These are phyloP conservation scores for Ageneiosus marmoratus DNA, from an alignment of 2,113 vertebrate genomes.

Conservation along the genomic window DNA sequence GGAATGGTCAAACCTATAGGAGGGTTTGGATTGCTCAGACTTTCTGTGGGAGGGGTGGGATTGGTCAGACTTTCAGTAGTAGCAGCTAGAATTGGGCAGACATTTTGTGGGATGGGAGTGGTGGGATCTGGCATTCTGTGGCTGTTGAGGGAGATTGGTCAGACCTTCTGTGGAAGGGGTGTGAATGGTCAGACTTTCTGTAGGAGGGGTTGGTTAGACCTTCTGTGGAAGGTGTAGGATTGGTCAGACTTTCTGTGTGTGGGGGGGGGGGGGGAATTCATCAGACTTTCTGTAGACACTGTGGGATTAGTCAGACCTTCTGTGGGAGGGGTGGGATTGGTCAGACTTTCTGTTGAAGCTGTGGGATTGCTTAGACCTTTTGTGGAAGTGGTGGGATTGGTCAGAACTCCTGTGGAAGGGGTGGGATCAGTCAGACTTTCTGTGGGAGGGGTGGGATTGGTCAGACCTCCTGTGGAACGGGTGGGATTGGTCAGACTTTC, in stretches of 20 bases:
- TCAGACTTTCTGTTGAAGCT: no score
- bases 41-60: neutral
- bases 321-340: neutral
- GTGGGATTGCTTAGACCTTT: neutral
- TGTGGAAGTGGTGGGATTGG: neutral
- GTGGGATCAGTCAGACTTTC: neutral
- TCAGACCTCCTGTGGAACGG: neutral
- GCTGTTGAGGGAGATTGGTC: no score
- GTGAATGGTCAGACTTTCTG: no score
- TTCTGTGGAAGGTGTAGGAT: neutral
- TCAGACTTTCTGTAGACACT: neutral
- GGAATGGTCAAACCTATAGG: no score
- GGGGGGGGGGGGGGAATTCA: neutral
- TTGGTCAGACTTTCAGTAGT: neutral
- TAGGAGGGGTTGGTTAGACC: neutral
- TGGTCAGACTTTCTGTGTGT: neutral
- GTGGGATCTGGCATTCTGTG: no score
- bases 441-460: neutral
- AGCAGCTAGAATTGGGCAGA: neutral
- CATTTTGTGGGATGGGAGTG: neutral
- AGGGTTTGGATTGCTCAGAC: neutral
- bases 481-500: neutral
- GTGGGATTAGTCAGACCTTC: neutral
- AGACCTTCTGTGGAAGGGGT: neutral
- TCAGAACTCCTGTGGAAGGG: no score